These are phyloP conservation scores for Proales similis DNA, from an alignment of 1,140 invertebrate species.

Conservation along the genomic window DNA sequence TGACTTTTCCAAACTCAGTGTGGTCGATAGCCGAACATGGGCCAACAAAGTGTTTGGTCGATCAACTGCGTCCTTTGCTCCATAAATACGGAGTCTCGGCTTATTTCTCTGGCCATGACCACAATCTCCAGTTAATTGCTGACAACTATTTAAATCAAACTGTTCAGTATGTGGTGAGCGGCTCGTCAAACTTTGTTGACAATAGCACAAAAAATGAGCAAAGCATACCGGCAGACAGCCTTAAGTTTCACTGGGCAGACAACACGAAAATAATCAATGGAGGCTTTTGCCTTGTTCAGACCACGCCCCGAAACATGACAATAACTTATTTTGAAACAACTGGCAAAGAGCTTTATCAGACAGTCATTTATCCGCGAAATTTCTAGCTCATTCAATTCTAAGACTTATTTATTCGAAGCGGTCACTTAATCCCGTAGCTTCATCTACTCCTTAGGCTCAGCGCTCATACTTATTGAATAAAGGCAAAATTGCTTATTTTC, in stretches of 20 bases:
- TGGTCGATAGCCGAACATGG: conserved; percentile 56
- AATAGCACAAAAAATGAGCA: conserved; percentile 43
- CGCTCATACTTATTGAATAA: no score
- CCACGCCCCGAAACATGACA: conserved; percentile 45
- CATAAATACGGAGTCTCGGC: conserved; percentile 53
- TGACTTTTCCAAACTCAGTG: conserved; percentile 57
- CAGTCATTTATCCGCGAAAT: conserved; percentile 41
- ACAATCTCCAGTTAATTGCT: conserved; percentile 51
- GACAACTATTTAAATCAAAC: conserved; percentile 39
- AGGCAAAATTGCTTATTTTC: no score
- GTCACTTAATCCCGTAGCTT: no score
- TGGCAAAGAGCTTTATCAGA: conserved; percentile 42
- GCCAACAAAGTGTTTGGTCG: conserved; percentile 51
- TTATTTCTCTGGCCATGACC: conserved; percentile 57
- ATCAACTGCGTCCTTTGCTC: conserved; percentile 51
- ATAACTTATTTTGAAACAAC: conserved; percentile 46
- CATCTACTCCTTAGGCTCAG: no score
- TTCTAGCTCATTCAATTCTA: not conserved
- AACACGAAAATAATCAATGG: conserved; percentile 41
- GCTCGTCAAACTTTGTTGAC: conserved; percentile 52
- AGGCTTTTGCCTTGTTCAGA: conserved; percentile 49
- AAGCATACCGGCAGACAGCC: conserved; percentile 44
- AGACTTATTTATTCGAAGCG: no score
- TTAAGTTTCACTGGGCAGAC: conserved; percentile 51
- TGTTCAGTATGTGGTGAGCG: conserved; percentile 51